phyloP scores from a whole-genome alignment of 1,140 invertebrate genomes.

The Saccostrea cuccullata region DNA sequence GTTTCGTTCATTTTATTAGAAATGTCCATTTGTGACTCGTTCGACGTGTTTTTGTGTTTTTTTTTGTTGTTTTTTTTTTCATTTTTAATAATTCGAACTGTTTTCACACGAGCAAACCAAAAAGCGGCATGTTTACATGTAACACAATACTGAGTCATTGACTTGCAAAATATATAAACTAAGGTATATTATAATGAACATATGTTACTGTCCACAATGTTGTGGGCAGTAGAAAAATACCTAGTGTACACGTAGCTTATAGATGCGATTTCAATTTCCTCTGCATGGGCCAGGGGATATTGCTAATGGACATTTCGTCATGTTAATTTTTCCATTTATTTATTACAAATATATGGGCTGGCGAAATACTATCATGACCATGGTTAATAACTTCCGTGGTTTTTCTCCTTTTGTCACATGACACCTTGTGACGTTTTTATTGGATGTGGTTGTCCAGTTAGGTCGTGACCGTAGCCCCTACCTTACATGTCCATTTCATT shows the following conservation, averaged over 20 bases:
- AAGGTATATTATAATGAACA: not conserved
- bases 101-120: not conserved
- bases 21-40: constrained; percentile 16
- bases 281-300: not conserved
- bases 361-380: not conserved
- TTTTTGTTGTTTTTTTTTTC: not conserved
- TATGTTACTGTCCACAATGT: too few relatives aligned
- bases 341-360: not conserved
- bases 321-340: constrained; percentile 1
- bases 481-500: constrained; percentile 4
- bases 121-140: not conserved
- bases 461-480: not conserved
- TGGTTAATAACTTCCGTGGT: constrained; percentile 24
- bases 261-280: not conserved
- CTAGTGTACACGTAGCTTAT: not conserved
- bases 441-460: not conserved
- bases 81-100: not conserved
- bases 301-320: not conserved
- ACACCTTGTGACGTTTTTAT: not conserved
- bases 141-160: not conserved
- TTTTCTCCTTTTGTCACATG: not conserved
- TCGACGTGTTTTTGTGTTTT: not conserved
- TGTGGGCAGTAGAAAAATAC: not conserved
- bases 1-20: not conserved
- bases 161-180: not conserved